Evolutionary conservation across 2,113 vertebrate species (phyloP), one percentile per base, ranked within the genome.

Genomic region (Mellivora capensis): DNA sequence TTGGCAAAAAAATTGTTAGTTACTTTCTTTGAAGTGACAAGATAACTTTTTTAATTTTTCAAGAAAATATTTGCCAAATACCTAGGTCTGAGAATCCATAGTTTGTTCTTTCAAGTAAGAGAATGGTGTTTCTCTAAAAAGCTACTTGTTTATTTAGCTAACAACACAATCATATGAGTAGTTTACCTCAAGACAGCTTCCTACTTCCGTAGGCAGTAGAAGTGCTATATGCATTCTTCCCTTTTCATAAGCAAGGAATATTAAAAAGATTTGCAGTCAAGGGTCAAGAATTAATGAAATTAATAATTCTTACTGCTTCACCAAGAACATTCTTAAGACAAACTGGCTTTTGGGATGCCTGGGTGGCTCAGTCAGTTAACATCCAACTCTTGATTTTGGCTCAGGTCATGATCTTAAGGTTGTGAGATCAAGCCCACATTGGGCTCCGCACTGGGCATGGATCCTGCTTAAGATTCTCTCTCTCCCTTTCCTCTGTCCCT

Each of bases 11-110:
- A 77, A 29, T 77, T 44, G 49, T 80, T 76, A 15, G 23, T 62
- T 80, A 18, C 80, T 93, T 97, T 80, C 39, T 79, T 95, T 91
- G 69, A 96, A 87, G 37, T n/a, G 23, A 95, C 44, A 95, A 34
- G 54, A 88, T 88, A 91, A 82, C 6, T 82, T 88, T 27, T 15
- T 62, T 93, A 14, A 42, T 93, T 93, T 94, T 90, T 87, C 34
- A 94, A 93, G 44, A 90, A 92, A 96, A 87, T 83, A 7, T 25
- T 82, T 93, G 37, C 81, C 57, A 94, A 94, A 72, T 88, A 69
- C 20, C 54, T 29, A 4, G 23, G 57, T 69, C 39, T 72, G 14
- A 92, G 62, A 72, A 84, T 87, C 6, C 18, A 57, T 37, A 69
- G 31, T 74, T 84, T 90, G 18, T 83, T 77, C 29, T 76, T 86